These are phyloP conservation scores for Dinoponera quadriceps DNA, from an alignment of 1,140 invertebrate species.

Conservation along the genomic window DNA sequence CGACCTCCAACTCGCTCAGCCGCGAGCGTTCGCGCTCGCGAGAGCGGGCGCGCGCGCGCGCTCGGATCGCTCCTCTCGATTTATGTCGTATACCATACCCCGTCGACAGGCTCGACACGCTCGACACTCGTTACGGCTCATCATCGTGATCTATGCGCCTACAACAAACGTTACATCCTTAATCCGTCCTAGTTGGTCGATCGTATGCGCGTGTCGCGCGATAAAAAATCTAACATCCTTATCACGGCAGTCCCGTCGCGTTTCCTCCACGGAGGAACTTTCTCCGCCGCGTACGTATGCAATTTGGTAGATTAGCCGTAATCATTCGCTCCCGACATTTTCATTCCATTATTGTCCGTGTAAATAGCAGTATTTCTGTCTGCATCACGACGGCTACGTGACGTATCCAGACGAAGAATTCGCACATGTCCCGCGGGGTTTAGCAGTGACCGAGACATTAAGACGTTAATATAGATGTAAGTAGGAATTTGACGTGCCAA, in stretches of 20 bases:
- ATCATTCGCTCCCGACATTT: not conserved
- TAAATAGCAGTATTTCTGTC: conserved; percentile 22
- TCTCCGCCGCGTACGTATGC: not conserved
- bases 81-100: conserved; percentile 65
- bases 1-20: conserved; percentile 81
- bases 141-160: conserved; percentile 81
- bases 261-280: not conserved
- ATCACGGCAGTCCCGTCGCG: not conserved
- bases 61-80: conserved; percentile 72
- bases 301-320: not conserved
- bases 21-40: conserved; percentile 52
- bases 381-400: conserved; percentile 11
- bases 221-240: conserved; percentile 54
- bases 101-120: conserved; percentile 75
- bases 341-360: not conserved
- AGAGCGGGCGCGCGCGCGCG: conserved; percentile 41
- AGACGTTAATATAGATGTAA: conserved; percentile 36
- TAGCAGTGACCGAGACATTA: conserved; percentile 48
- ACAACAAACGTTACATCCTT: conserved; percentile 80
- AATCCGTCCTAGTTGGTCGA: conserved; percentile 70
- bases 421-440: conserved; percentile 30
- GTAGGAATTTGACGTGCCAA: not conserved
- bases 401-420: conserved; percentile 67
- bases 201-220: conserved; percentile 68
- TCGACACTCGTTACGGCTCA: conserved; percentile 76